Base-by-base conservation (phyloP, 2,888 invertebrate genomes). In the Watsonalla cultraria region DNA sequence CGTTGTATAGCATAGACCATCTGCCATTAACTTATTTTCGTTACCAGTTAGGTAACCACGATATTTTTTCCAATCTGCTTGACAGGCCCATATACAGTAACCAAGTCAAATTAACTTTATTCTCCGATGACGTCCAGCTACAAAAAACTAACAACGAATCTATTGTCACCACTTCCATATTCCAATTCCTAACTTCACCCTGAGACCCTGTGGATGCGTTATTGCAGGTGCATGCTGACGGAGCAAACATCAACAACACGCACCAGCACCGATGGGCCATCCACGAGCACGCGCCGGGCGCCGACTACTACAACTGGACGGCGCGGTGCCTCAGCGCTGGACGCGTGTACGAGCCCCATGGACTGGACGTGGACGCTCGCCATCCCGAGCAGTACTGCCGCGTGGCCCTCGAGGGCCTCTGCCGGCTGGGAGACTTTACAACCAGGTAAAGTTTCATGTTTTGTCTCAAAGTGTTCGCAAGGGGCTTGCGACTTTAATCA, bases 231-330 rank as follows among this genome's bases (percentile, higher is more conserved):
- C 97, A 98, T 80, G 96, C 96, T 0, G 97, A 98, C 80, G 97
- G 97, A 0, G 93, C 95, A 5, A 93, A 92, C 53, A 86, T 95
- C 54, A 96, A 96, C 78, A 94, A 94, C 78, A 94, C 95, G 0
- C 91, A 90, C 47, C 92, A 92, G 9, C 96, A 96, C 79, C 93
- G 96, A 61, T 98, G 98, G 97, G 95, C 95, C 9, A 91, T 98
- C 14, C 96, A 97, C 77, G 94, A 93, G 55, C 86, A 92, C 61
- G 92, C 95, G 0, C 96, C 97, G 0, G 97, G 96, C 14, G 93
- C 93, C 57, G 98, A 98, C 84, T 98, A 95, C 83, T 97, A 97
- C 80, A 96, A 97, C 82, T 98, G 97, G 98, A 95, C 95, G 35
- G 94, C 92, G 47, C 90, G 98, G 45, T 97, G 98, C 76, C 84